Conservation (phyloP, 30 jellyfish, hydroid and myxozoan species). For the Clytia hemisphaerica region DNA sequence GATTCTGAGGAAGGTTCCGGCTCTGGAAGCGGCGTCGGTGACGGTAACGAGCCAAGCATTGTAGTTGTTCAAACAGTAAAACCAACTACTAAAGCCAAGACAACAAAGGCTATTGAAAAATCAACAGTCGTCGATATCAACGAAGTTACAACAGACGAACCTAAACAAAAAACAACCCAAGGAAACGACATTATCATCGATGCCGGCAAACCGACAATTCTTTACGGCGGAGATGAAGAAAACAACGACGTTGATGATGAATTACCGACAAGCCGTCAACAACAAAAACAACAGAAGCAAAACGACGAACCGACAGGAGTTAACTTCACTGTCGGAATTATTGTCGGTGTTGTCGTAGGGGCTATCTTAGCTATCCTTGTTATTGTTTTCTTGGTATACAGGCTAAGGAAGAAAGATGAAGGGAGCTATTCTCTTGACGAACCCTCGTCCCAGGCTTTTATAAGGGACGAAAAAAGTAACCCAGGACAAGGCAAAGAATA, state of each 20-base stretch:
- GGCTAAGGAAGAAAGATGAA: slow-evolving; percentile 83
- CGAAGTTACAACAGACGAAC: not conserved
- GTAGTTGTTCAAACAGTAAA: not conserved
- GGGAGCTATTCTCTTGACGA: slow-evolving; percentile 87
- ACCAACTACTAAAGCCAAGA: not conserved
- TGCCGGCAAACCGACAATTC: not conserved
- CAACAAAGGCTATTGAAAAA: slow-evolving; percentile 1
- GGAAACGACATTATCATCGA: not conserved
- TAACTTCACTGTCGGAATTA: slow-evolving; percentile 67
- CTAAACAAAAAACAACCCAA: not conserved
- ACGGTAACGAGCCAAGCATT: not conserved
- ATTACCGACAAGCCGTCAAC: too few species aligned
- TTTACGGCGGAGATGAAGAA: slow-evolving; percentile 1
- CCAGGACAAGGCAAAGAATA: not conserved
- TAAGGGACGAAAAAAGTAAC: not conserved
- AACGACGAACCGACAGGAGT: slow-evolving; percentile 29
- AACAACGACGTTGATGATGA: not conserved
- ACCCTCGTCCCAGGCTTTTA: slow-evolving; percentile 9
- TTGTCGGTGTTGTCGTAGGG: slow-evolving; percentile 87
- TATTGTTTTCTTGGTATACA: slow-evolving; percentile 61
- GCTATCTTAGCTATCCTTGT: slow-evolving; percentile 71
- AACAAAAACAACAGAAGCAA: not conserved
- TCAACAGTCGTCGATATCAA: too few species aligned
- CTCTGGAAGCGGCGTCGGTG: not conserved
- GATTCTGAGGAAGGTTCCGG: slow-evolving; percentile 1